Conservation (phyloP, 2,888 invertebrate genomes). For the Amblyjoppa proteus region DNA sequence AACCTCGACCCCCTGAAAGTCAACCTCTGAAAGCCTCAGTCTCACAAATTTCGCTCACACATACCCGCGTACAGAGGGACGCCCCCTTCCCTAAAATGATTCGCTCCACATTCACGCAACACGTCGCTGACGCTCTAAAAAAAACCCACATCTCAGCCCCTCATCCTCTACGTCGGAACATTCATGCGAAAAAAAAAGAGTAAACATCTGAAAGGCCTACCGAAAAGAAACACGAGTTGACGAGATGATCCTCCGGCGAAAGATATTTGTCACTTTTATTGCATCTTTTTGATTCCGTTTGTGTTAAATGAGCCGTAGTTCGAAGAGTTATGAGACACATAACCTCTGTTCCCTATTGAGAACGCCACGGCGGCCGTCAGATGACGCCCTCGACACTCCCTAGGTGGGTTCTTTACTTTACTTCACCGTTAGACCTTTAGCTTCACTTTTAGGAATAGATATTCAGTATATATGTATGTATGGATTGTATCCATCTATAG, state of each 20-base stretch:
- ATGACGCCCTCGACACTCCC: slow-evolving; percentile 16
- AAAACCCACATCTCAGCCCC: slow-evolving; percentile 39
- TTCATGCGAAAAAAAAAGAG: slow-evolving; percentile 41
- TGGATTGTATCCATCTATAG: slow-evolving; percentile 33
- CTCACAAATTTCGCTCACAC: slow-evolving; percentile 57
- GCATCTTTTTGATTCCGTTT: slow-evolving; percentile 31
- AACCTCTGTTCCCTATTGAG: slow-evolving; percentile 11
- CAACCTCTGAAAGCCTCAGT: slow-evolving; percentile 62
- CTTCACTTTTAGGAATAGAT: neutral
- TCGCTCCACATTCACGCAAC: slow-evolving; percentile 66
- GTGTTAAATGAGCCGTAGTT: slow-evolving; percentile 34
- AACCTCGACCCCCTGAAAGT: slow-evolving; percentile 74
- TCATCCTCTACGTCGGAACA: slow-evolving; percentile 44
- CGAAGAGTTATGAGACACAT: slow-evolving; percentile 43
- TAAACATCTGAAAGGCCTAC: neutral
- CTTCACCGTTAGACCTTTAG: neutral
- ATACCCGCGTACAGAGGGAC: slow-evolving; percentile 26
- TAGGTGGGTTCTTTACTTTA: neutral
- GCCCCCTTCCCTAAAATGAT: slow-evolving; percentile 44
- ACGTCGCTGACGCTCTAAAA: slow-evolving; percentile 55
- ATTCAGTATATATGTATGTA: slow-evolving; percentile 13
- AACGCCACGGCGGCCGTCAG: slow-evolving; percentile 9
- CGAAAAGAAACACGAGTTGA: slow-evolving; percentile 18
- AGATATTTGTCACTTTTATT: slow-evolving; percentile 53
- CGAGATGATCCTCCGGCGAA: slow-evolving; percentile 49